Base-by-base conservation (phyloP, 2,888 invertebrate species). In the Xanthorhoe designata region DNA sequence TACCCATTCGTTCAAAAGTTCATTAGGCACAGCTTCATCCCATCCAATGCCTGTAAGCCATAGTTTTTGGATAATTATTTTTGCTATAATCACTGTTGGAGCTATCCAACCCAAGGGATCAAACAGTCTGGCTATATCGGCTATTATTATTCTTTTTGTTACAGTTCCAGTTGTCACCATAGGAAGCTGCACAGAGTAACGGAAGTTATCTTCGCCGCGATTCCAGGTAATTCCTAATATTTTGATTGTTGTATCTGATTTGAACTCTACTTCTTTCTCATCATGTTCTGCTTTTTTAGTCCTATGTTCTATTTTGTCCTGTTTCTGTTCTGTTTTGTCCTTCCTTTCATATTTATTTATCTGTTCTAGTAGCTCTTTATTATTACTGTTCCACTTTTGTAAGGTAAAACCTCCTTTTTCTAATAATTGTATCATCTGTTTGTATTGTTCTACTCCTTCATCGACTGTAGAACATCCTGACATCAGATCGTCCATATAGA, bases 101-200 rank as follows among this genome's bases (percentile, higher is more conserved):
- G 54, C 54, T 17, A 55, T 17, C 54, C 54, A 55, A 15, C 54
- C 54, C 15, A 55, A 55, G 19, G 38, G 54, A 42, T 55, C 54
- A 10, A 55, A 55, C 10, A 55, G 9, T 19, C 54, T 55, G 6
- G 54, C 38, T 35, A 55, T 55, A 18, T 55, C 54, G 0, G 35
- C 10, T 13, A 55, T 55, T 19, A 55, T 42, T 13, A 18, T 55
- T 38, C 54, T 38, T 55, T 55, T 55, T 18, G 54, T 55, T 55
- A 55, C 42, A 42, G 54, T 38, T 55, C 19, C 7, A 38, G n/a
- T 38, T 13, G n/a, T 6, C 24, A 24, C 24, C 24, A 4, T 24
- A 3, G 35, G 42, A 17, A 55, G 54, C 7, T 18, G 9, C 54
- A 55, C 35, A 18, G 17, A 18, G 42, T 55, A 55, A 0, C 18